Base-by-base conservation (phyloP, 2,888 invertebrate species). In the Tetramorium bicarinatum region DNA sequence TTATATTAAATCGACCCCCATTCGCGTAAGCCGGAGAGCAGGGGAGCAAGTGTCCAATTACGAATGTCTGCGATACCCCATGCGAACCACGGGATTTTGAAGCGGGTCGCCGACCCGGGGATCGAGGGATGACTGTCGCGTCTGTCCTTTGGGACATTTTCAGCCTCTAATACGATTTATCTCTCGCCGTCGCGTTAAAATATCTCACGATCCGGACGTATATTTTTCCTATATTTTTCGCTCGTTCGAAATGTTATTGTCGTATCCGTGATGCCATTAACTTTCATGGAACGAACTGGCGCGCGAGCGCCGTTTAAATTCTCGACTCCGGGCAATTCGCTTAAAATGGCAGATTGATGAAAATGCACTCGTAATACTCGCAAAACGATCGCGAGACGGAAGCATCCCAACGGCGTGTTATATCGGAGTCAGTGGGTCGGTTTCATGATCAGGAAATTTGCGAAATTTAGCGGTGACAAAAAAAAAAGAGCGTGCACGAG, bases 1-100 rank as follows among this genome's bases (percentile, higher is more conserved):
- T 89, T 85, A 84, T 87, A 90, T 90, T 90, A 88, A 89, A 89
- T 87, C 88, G 88, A 83, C 59, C 66, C 47, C 77, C 69, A 72
- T 67, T 84, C 69, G 82, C 49, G 49, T 87, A 79, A 83, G 79
- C 79, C 83, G 56, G 77, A 47, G 72, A 72, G 34, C 25, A 87
- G 79, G 84, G 88, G 84, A 86, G 80, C 85, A 82, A 84, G 77
- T 79, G 86, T 87, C 85, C 88, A 88, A 89, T 87, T 88, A 86
- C 87, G 85, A 81, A 71, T 82, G 83, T 84, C 87, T 85, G 67
- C 79, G 81, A 64, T 59, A 79, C 67, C 49, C 83, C 52, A 82
- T 80, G 64, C 83, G 83, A 86, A 82, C 74, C 77, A 66, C 66
- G 76, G 85, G 64, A 79, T 82, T 84, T 79, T 56, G 77, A 67